phyloP scores from a whole-genome alignment of 2,888 invertebrate genomes.

The Macrosoma leucophasiata region DNA sequence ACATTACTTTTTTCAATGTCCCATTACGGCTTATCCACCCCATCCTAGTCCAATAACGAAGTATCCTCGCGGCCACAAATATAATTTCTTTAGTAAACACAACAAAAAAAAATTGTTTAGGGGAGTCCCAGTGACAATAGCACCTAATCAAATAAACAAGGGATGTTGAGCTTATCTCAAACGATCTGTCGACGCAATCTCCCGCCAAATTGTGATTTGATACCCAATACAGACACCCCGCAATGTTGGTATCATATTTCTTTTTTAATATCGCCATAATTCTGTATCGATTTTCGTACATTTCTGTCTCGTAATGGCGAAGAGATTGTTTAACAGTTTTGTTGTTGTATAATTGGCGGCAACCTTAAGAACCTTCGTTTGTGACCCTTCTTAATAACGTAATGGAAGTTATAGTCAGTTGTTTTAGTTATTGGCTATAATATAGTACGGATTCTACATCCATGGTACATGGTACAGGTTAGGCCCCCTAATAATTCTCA shows the following conservation, averaged over 20 bases:
- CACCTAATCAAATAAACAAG: slow-evolving; percentile 59
- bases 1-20: too few relatives aligned
- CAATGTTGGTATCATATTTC: slow-evolving; percentile 36
- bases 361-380: too few relatives aligned
- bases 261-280: slow-evolving; percentile 33
- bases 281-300: too few relatives aligned
- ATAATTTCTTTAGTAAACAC: slow-evolving; percentile 37
- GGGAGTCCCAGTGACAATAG: slow-evolving; percentile 43
- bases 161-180: slow-evolving; percentile 38
- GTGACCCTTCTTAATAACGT: too few relatives aligned
- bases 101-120: slow-evolving; percentile 43
- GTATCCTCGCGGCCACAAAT: slow-evolving; percentile 28
- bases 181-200: slow-evolving; percentile 56
- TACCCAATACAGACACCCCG: slow-evolving; percentile 45
- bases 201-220: slow-evolving; percentile 63
- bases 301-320: too few relatives aligned
- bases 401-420: too few relatives aligned
- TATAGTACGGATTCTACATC: too few relatives aligned
- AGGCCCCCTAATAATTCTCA: too few relatives aligned
- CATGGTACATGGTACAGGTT: too few relatives aligned
- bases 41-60: slow-evolving; percentile 7
- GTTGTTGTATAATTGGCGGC: too few relatives aligned
- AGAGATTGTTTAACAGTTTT: too few relatives aligned
- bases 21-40: neutral
- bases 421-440: too few relatives aligned